phyloP scores from a whole-genome alignment of 1,140 invertebrate genomes.

The Globodera ellingtonae region DNA sequence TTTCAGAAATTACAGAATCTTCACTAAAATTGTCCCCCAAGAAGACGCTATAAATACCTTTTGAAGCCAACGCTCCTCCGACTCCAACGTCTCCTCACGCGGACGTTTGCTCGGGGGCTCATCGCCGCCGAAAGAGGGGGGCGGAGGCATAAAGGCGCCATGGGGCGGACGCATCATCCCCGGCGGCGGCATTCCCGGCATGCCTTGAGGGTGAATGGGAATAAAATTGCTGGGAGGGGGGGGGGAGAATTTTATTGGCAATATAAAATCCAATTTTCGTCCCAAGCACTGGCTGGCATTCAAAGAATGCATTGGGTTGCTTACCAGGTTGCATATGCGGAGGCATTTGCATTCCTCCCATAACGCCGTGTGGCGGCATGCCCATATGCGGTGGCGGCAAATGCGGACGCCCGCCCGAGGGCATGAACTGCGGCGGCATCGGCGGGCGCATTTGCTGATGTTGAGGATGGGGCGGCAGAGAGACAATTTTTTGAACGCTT shows the following conservation, averaged over 20 bases:
- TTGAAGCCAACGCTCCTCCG: conserved; percentile 80
- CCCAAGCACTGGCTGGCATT: background rate
- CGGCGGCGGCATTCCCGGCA: conserved; percentile 42
- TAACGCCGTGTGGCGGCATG: conserved; percentile 49
- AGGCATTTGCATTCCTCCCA: conserved; percentile 24
- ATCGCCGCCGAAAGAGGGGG: conserved; percentile 66
- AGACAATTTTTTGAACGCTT: conserved; percentile 35
- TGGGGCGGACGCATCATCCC: conserved; percentile 4
- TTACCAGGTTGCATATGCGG: background rate
- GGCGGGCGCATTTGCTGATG: background rate
- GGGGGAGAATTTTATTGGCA: background rate
- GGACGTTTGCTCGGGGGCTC: conserved; percentile 84
- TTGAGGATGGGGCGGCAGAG: conserved; percentile 5
- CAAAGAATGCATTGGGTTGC: background rate
- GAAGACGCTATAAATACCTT: conserved; percentile 67
- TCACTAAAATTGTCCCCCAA: background rate
- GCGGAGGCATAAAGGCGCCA: conserved; percentile 4
- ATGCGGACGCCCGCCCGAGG: conserved; percentile 31
- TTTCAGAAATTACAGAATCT: background rate
- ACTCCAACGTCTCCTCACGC: conserved; percentile 86
- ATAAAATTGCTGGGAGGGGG: background rate
- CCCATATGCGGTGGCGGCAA: conserved; percentile 47
- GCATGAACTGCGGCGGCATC: conserved; percentile 28
- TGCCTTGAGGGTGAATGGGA: background rate
- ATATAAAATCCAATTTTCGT: background rate